Base-by-base conservation (phyloP, 2,113 vertebrate genomes). In the Lepidothrix coronata region DNA sequence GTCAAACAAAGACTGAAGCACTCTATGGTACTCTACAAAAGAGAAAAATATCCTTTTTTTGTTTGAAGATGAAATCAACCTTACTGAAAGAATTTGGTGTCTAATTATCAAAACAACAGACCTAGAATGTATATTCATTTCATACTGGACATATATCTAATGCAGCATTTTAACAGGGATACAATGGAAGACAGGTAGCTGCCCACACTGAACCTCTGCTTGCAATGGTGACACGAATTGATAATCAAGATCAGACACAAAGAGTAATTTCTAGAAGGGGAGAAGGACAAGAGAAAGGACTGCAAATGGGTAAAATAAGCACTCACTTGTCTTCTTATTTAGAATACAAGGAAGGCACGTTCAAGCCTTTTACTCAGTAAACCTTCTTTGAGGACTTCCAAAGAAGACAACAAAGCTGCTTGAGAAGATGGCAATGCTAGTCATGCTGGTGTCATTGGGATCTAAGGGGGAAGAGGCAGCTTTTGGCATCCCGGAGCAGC, bases 261-360 rank as follows among this genome's bases (percentile, higher is more conserved):
- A 44, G 3, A 79, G 23, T 30, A 0, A 46, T 46, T 85, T 91
- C 66, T 33, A 79, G 37, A 62, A 66, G 18, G 14, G 9, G 30
- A 35, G 55, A 73, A 73, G 21, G 43, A 71, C 0, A 2, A 86
- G 12, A 7, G 22, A 91, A 79, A 74, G 21, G 22, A 74, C 72
- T 63, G 10, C 24, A 65, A 86, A 72, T 10, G 21, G 52, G 11
- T 27, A 78, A 84, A 86, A 81, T 37, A 91, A 52, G 48, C n/a
- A 31, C 22, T 59, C 0, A 0, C 43, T 48, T 2, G 0, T 49
- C 51, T 46, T 43, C 25, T 55, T 52, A 33, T 78, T 82, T 62
- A 31, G 22, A 31, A 59, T 11, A 27, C 10, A 66, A 70, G 68
- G 52, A 77, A 55, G 13, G 13, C 9, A 76, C 1, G 3, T 76